Evolutionary conservation across 2,113 vertebrate species (phyloP).

Genomic region (Empidonax traillii): DNA sequence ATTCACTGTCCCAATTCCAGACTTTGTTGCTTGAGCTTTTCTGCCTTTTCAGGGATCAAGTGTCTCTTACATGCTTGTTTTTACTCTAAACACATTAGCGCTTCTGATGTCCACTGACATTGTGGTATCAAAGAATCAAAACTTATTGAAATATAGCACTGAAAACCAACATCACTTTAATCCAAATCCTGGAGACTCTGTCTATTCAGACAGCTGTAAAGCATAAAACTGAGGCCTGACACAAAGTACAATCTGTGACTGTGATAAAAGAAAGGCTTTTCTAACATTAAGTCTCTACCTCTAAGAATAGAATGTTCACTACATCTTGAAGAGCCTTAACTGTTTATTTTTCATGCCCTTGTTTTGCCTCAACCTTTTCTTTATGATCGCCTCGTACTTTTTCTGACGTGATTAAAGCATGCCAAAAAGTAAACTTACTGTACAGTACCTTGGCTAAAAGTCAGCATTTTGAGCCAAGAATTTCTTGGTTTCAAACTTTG

Average conservation of each 20-base stretch:
- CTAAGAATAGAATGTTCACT: not conserved
- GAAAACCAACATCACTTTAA: not conserved
- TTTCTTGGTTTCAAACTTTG: conserved; percentile 13
- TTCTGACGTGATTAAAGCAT: not conserved
- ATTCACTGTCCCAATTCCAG: not conserved
- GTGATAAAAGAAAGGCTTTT: not conserved
- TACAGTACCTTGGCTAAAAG: conserved; percentile 36
- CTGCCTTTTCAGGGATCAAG: not conserved
- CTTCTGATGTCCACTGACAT: not conserved
- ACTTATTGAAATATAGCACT: not conserved
- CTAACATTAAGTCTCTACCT: not conserved
- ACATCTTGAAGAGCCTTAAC: not conserved
- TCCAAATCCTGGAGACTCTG: not conserved
- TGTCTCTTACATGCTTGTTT: not conserved
- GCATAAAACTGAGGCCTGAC: not conserved
- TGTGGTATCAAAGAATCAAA: not conserved
- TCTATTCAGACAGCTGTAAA: not conserved
- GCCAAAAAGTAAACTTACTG: conserved; percentile 35
- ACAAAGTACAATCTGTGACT: not conserved
- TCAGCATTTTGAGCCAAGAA: conserved; percentile 44
- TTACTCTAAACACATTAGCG: not conserved
- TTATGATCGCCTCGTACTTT: conserved; percentile 21
- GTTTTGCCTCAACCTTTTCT: not conserved
- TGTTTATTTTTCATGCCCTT: not conserved
- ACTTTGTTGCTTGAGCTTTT: not conserved